Percentiles rank a stretch among this genome's conserved stretches.
phyloP scores from a whole-genome alignment of 2,113 vertebrate genomes.

The Cephalopterus ornatus region DNA sequence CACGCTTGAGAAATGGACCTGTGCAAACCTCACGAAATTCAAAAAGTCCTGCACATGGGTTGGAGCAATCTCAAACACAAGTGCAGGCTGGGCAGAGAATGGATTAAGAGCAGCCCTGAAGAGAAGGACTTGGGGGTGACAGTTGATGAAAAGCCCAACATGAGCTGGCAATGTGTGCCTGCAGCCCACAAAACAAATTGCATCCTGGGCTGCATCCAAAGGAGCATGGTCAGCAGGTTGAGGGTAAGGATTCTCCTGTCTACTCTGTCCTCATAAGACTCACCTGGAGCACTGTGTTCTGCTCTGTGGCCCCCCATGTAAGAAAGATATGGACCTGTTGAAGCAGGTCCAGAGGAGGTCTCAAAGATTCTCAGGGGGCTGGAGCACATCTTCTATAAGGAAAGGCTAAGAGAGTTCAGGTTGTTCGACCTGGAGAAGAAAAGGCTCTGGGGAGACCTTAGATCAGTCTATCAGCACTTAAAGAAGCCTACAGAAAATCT shows the following conservation, averaged over 20 bases:
- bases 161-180: neutral
- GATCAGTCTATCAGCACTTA: neutral
- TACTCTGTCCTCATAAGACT: neutral
- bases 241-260: neutral
- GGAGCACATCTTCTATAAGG: neutral
- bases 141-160: neutral
- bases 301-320: neutral
- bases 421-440: neutral
- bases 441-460: neutral
- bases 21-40: neutral
- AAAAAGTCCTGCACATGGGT: neutral
- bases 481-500: neutral
- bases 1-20: neutral
- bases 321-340: neutral
- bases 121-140: neutral
- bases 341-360: neutral
- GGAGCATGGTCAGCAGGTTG: neutral
- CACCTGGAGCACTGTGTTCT: neutral
- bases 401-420: neutral
- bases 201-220: neutral
- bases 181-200: neutral
- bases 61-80: neutral
- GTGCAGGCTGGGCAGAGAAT: neutral
- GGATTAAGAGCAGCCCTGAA: neutral
- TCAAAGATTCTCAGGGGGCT: neutral